These are phyloP conservation scores for Trichopria drosophilae DNA, from an alignment of 2,888 invertebrate species.

Conservation along the genomic window DNA sequence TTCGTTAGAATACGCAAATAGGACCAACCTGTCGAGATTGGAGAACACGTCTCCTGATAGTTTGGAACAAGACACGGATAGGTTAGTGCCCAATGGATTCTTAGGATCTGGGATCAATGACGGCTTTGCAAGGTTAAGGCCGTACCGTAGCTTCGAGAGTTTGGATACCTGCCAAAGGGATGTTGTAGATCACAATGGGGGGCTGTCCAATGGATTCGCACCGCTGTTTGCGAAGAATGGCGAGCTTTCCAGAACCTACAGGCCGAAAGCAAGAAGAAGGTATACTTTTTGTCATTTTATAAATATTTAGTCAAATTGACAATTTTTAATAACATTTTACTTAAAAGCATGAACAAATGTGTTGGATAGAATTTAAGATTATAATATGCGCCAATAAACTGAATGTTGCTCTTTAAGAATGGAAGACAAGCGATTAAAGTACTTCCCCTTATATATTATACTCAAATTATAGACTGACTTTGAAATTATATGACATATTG, in stretches of 20 bases:
- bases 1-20: conserved; percentile 59
- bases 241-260: conserved; percentile 42
- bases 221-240: conserved; percentile 48
- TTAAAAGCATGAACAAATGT: no score
- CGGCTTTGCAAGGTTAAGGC: conserved; percentile 52
- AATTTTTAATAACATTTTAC: not conserved
- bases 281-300: conserved; percentile 10
- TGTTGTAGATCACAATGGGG: conserved; percentile 25
- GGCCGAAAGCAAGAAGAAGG: conserved; percentile 29
- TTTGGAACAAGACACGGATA: conserved; percentile 57
- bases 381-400: no score
- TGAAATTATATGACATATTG: no score
- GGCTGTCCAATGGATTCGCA: conserved; percentile 46
- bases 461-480: no score
- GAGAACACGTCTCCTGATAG: conserved; percentile 62
- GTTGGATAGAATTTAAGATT: no score
- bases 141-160: conserved; percentile 62
- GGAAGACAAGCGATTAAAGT: no score
- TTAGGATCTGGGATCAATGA: conserved; percentile 27
- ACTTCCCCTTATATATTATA: no score
- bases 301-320: not conserved
- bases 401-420: no score
- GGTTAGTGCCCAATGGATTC: conserved; percentile 48
- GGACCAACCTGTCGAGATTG: conserved; percentile 44
- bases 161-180: conserved; percentile 53